phyloP scores from a whole-genome alignment of 2,113 vertebrate species.

The Calonectris borealis region DNA sequence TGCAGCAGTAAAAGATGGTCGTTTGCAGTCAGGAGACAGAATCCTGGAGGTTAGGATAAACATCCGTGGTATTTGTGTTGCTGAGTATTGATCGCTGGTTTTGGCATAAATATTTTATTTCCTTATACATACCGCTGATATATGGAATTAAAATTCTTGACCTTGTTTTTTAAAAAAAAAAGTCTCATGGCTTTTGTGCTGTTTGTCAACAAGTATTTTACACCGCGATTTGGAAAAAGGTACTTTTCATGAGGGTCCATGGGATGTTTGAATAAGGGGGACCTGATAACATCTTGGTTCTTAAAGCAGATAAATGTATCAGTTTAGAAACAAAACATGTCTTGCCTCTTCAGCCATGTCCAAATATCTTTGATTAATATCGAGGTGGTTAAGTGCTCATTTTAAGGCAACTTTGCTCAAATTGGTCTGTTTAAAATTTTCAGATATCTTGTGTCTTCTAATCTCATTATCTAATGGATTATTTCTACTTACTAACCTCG shows the following conservation, averaged over 20 bases:
- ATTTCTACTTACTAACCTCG: constrained; percentile 12
- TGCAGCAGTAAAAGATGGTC: constrained; percentile 94
- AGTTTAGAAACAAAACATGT: neutral
- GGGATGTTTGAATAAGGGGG: neutral
- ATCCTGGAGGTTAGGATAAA: constrained; percentile 88
- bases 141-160: neutral
- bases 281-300: neutral
- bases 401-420: neutral
- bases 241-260: neutral
- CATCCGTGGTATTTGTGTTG: neutral
- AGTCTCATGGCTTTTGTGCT: neutral
- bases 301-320: neutral
- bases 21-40: constrained; percentile 93
- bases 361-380: neutral
- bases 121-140: neutral
- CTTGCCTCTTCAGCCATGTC: neutral
- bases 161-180: neutral
- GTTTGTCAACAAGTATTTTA: neutral
- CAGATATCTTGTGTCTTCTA: neutral
- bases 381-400: neutral
- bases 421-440: neutral
- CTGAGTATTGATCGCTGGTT: neutral
- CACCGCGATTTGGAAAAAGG: fast-evolving
- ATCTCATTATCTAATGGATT: neutral
- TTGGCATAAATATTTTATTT: neutral